Evolutionary conservation across 2,888 invertebrate genomes (phyloP).

Genomic region (Clistopyga incitator): DNA sequence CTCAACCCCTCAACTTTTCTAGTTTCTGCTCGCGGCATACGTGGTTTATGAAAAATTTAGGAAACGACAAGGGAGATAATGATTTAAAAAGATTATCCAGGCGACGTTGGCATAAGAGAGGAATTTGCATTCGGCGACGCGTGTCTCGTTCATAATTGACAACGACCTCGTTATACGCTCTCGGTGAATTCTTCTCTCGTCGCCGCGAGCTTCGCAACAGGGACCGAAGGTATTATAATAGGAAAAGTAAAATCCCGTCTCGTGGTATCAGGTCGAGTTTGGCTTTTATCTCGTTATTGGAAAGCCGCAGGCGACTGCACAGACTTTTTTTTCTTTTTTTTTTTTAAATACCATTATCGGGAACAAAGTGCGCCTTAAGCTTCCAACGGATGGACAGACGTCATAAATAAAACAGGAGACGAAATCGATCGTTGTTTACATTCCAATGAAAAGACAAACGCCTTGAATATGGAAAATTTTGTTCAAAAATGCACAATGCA

Average conservation of each 20-base stretch:
- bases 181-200: constrained; percentile 18
- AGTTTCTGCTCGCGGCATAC: background rate
- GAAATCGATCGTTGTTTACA: background rate
- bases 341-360: background rate
- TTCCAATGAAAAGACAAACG: background rate
- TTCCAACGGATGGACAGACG: background rate
- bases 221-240: constrained; percentile 10
- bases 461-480: background rate
- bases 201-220: background rate
- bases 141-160: constrained; percentile 46
- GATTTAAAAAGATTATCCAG: constrained; percentile 29
- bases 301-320: background rate
- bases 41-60: constrained; percentile 31
- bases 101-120: constrained; percentile 22
- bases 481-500: background rate
- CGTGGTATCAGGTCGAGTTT: background rate
- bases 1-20: background rate
- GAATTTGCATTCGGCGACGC: constrained; percentile 46
- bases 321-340: background rate
- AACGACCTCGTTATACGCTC: constrained; percentile 41
- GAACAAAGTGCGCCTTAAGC: background rate
- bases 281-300: background rate
- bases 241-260: constrained; percentile 9
- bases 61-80: constrained; percentile 20
- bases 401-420: constrained; percentile 4